Percentiles rank a stretch among this genome's conserved stretches.
These are phyloP conservation scores for Monodelphis domestica DNA, from an alignment of 2,797 vertebrate species.

Conservation along the genomic window DNA sequence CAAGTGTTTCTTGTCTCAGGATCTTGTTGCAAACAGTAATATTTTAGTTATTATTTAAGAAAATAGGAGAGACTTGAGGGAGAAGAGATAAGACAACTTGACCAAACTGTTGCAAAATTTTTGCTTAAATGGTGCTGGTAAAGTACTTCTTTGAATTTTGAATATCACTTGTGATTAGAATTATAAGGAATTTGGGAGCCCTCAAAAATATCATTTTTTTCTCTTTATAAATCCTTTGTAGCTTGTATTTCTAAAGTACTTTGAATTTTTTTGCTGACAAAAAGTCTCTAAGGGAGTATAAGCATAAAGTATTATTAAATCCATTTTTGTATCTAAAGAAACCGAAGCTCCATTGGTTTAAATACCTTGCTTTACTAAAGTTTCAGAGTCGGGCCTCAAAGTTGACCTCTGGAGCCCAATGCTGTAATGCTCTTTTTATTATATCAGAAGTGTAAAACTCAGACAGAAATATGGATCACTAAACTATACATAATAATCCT, in stretches of 20 bases:
- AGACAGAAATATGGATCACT: not conserved
- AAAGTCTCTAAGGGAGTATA: not conserved
- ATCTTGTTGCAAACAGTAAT: not conserved
- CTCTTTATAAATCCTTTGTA: not conserved
- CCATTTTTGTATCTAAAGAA: not conserved
- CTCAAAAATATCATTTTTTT: not conserved
- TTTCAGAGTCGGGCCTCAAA: not conserved
- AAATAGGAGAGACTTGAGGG: not conserved
- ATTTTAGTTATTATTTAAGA: slow-evolving; percentile 6
- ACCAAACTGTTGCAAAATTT: not conserved
- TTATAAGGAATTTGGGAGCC: not conserved
- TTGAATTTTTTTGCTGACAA: not conserved
- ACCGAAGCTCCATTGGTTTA: not conserved
- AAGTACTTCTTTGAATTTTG: not conserved
- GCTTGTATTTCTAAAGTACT: not conserved
- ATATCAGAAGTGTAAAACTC: not conserved
- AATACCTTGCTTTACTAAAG: not conserved
- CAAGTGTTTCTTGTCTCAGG: slow-evolving; percentile 20
- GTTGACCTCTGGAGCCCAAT: not conserved
- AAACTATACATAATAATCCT: not conserved
- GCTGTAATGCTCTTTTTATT: not conserved
- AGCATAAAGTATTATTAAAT: not conserved
- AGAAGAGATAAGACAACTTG: not conserved
- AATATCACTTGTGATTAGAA: not conserved
- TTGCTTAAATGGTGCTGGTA: slow-evolving; percentile 1